A percentile compares a stretch with the other conserved stretches of the same genome.
Evolutionary conservation across 2,888 invertebrate species (phyloP).

Genomic region (Troides helena): DNA sequence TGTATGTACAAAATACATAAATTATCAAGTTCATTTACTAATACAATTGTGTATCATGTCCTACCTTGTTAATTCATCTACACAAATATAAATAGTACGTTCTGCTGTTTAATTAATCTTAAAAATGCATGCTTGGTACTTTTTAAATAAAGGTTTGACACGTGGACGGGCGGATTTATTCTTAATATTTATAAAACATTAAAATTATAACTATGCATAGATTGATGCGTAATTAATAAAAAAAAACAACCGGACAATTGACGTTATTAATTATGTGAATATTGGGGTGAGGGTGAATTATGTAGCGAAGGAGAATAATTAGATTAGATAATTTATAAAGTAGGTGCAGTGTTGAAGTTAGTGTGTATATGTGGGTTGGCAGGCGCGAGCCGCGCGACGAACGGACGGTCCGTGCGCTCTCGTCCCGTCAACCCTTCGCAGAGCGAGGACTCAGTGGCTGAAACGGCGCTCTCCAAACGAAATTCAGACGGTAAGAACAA

Average conservation of each 20-base stretch:
- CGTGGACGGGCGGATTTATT: conserved; percentile 48
- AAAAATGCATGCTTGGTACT: background rate
- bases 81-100: too few relatives aligned
- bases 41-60: too few relatives aligned
- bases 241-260: background rate
- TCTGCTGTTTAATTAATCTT: background rate
- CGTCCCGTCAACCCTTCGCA: conserved; percentile 83
- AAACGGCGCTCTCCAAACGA: conserved; percentile 89
- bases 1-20: too few relatives aligned
- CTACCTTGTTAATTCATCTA: too few relatives aligned
- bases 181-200: background rate
- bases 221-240: conserved; percentile 10
- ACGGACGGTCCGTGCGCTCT: conserved; percentile 64
- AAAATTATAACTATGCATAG: conserved; percentile 14
- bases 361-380: conserved; percentile 71
- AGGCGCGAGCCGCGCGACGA: conserved; percentile 58
- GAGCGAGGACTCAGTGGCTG: conserved; percentile 90
- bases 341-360: conserved; percentile 60
- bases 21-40: too few relatives aligned
- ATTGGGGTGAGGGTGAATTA: background rate
- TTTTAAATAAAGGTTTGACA: conserved; percentile 37
- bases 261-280: conserved; percentile 3
- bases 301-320: conserved; percentile 10
- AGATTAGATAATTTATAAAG: conserved; percentile 13
- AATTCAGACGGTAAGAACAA: conserved; percentile 89